Evolutionary conservation across 2,888 invertebrate genomes (phyloP).

Genomic region (Cataglyphis altisquamis): DNA sequence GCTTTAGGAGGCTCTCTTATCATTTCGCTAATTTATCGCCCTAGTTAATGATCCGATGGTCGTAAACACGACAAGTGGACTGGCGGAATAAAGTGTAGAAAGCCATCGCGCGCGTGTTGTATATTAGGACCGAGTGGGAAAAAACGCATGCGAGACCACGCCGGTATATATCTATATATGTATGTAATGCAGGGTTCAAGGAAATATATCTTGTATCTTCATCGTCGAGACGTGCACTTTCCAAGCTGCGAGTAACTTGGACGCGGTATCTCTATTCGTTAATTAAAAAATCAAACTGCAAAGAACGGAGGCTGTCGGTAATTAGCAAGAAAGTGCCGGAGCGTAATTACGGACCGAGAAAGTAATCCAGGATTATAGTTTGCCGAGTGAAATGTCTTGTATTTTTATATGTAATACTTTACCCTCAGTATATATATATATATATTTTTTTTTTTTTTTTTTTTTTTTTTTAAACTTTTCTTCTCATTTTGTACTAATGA

Average conservation of each 20-base stretch:
- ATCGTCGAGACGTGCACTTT: conserved; percentile 29
- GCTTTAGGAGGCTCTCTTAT: conserved; percentile 23
- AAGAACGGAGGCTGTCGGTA: conserved; percentile 68
- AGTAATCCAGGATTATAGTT: conserved; percentile 72
- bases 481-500: not conserved
- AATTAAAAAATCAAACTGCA: conserved; percentile 69
- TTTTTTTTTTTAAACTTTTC: not conserved
- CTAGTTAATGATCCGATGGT: conserved; percentile 47
- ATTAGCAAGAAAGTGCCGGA: conserved; percentile 76
- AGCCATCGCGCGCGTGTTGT: conserved; percentile 46
- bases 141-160: conserved; percentile 10
- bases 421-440: not conserved
- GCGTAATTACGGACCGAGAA: conserved; percentile 77
- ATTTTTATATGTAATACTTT: not conserved
- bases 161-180: not conserved
- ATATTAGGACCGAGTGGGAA: conserved; percentile 20
- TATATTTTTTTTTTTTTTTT: not conserved
- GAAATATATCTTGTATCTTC: conserved; percentile 34
- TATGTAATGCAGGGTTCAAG: conserved; percentile 10
- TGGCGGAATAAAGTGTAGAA: conserved; percentile 54
- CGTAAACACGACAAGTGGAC: conserved; percentile 33
- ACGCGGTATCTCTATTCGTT: conserved; percentile 58
- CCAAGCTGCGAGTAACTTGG: conserved; percentile 23
- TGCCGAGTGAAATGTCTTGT: conserved; percentile 53
- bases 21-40: conserved; percentile 49